Evolutionary conservation across 2,888 invertebrate species (phyloP), one percentile per base, ranked within the genome.

Genomic region (Pachycephus smyrnensis): DNA sequence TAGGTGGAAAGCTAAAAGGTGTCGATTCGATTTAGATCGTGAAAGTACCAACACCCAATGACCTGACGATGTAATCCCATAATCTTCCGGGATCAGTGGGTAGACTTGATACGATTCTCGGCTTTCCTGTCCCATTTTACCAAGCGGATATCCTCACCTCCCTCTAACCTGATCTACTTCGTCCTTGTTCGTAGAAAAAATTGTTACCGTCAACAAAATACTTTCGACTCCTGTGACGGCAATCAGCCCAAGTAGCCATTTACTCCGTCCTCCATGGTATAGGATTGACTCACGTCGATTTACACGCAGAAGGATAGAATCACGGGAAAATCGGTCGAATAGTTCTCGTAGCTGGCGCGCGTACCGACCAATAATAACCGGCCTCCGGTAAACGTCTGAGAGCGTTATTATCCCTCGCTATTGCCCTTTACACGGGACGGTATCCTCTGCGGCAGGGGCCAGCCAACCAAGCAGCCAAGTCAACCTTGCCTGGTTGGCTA

Each of bases 341-440:
- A 23, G 2, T 55, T 55, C 23, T 23, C 55, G 15, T 15, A 15
- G 15, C 15, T 12, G 40, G 40, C 40, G 40, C 40, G 15, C 40
- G 23, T 23, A 55, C 23, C 73, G 78, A 78, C 80, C 76, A 71
- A 79, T 85, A 83, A 87, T 85, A 82, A 86, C 80, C 83, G 83
- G 79, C 73, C 76, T 33, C 79, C 77, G 76, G 80, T 83, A 82
- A 85, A 83, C 81, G 82, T 82, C 80, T 80, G 82, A 83, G 80
- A 73, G 83, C 81, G 80, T 83, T 80, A 81, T 85, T 83, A 86
- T 71, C 31, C 80, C 73, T 83, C 81, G 78, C 81, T 78, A 80
- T 83, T 84, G 82, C 84, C 77, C 79, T 84, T 86, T 83, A 55
- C 55, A 55, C 55, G 23, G 55, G 55, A 55, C 55, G 9, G 55